Conservation (phyloP, 2,797 vertebrate species). For the Crenuchus spilurus region DNA sequence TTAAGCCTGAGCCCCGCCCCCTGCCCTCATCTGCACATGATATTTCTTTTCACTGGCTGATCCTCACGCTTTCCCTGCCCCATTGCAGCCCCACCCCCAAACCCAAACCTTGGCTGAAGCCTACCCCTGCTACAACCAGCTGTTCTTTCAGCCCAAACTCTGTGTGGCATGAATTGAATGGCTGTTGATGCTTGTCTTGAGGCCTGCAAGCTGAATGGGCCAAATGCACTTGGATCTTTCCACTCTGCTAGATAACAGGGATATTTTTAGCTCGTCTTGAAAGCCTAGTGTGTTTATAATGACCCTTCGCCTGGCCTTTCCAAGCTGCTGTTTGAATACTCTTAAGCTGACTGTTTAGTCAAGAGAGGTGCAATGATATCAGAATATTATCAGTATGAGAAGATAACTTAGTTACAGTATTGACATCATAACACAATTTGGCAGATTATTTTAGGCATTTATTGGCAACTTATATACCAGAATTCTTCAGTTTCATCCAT, state of each 20-base stretch:
- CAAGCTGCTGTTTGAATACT: not conserved
- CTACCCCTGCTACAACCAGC: not conserved
- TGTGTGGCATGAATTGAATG: not conserved
- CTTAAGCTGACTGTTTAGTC: too few relatives aligned
- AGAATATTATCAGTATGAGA: too few relatives aligned
- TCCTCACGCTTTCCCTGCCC: not conserved
- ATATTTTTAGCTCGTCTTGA: constrained; percentile 34
- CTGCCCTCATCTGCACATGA: not conserved
- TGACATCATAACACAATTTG: too few relatives aligned
- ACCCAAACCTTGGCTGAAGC: not conserved
- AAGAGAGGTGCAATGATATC: too few relatives aligned
- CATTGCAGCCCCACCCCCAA: not conserved
- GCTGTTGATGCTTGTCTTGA: not conserved
- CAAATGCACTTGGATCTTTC: not conserved
- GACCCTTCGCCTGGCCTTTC: not conserved
- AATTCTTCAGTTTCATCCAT: too few relatives aligned
- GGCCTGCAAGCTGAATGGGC: not conserved
- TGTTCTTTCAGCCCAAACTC: not conserved
- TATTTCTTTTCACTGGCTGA: constrained; percentile 29
- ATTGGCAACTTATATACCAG: too few relatives aligned
- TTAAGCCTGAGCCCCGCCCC: constrained; percentile 42
- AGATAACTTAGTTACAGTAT: too few relatives aligned
- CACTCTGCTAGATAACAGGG: not conserved
- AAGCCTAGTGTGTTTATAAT: constrained; percentile 11
- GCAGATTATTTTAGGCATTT: too few relatives aligned